Evolutionary conservation across 2,888 invertebrate genomes (phyloP).

Genomic region (Salpingus planirostris): DNA sequence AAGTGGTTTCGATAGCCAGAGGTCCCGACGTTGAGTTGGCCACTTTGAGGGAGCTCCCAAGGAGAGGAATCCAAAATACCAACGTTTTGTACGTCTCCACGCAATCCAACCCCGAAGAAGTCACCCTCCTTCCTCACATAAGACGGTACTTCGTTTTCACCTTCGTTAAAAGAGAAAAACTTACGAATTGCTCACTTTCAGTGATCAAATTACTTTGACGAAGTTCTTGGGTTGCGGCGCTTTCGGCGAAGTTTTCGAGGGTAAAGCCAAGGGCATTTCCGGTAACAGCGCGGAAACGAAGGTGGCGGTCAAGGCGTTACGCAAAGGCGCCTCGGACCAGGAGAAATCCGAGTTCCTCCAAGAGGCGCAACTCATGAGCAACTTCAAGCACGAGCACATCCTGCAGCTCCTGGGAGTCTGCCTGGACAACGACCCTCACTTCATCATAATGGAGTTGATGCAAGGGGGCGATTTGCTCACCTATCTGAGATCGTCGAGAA

Average conservation of each 20-base stretch:
- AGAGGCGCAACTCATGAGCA: conserved; percentile 95
- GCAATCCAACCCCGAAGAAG: conserved; percentile 44
- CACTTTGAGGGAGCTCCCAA: conserved; percentile 73
- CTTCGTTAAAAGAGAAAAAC: conserved; percentile 1
- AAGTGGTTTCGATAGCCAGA: conserved; percentile 28
- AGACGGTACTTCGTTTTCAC: conserved; percentile 45
- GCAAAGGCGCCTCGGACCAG: conserved; percentile 83
- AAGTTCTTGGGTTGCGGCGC: conserved; percentile 93
- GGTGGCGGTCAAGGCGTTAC: conserved; percentile 90
- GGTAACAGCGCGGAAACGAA: conserved; percentile 56
- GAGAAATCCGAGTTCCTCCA: conserved; percentile 91
- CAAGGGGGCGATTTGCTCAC: conserved; percentile 91
- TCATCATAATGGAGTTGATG: conserved; percentile 96
- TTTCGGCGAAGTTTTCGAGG: conserved; percentile 96
- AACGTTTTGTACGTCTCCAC: conserved; percentile 71
- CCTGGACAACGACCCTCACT: conserved; percentile 85
- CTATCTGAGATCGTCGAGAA: conserved; percentile 75
- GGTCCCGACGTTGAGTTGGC: conserved; percentile 77
- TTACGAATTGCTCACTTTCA: conserved; percentile 18
- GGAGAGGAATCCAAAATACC: conserved; percentile 64
- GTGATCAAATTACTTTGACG: conserved; percentile 73
- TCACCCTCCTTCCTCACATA: conserved; percentile 79
- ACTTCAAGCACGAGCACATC: conserved; percentile 95
- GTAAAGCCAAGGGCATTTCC: conserved; percentile 61
- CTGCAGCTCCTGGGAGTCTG: conserved; percentile 89